Evolutionary conservation across 2,113 vertebrate species (phyloP), one percentile per base, ranked within the genome.

Genomic region (Prolemur simus): DNA sequence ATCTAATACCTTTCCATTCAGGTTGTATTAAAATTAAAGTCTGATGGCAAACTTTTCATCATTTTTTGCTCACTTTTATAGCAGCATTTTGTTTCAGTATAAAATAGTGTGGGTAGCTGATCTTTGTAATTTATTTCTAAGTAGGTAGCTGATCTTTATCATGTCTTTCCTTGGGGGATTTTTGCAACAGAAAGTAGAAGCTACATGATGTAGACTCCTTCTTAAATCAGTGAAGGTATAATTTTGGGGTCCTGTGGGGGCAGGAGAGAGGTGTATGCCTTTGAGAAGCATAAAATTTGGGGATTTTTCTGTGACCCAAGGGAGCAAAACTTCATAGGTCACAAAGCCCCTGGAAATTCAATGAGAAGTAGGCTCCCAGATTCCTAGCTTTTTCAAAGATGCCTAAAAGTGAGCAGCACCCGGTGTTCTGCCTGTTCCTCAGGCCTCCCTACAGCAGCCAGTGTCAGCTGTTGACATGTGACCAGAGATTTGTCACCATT

Each of bases 101-200:
- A 78, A 92, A 78, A 60, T 17, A 85, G 6, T 6, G 29, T 47
- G 86, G 71, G 29, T 42, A 54, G 52, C 17, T 54, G 52, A 54
- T 54, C 52, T 54, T 54, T 54, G 52, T 15, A 54, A 54, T 54
- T 54, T 54, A 17, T 54, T 54, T 54, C 52, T 54, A 54, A 54
- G 52, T 6, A 54, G 17, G 52, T 17, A 54, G 52, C 52, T 54
- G 52, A 54, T n/a, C 27, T 83, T 84, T 87, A 71, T 29, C 4
- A 13, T 18, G 81, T 2, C 4, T 81, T 66, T 87, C 42, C n/a
- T 82, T 91, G 6, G 11, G 27, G 29, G 1, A 5, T 32, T 47
- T 87, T 95, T 39, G 47, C 8, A 84, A 15, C 32, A 92, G 78
- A 89, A 82, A 56, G 54, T 45, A 91, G 29, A 84, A 88, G 34